phyloP scores from a whole-genome alignment of 2,113 vertebrate species.

The Manacus vitellinus region DNA sequence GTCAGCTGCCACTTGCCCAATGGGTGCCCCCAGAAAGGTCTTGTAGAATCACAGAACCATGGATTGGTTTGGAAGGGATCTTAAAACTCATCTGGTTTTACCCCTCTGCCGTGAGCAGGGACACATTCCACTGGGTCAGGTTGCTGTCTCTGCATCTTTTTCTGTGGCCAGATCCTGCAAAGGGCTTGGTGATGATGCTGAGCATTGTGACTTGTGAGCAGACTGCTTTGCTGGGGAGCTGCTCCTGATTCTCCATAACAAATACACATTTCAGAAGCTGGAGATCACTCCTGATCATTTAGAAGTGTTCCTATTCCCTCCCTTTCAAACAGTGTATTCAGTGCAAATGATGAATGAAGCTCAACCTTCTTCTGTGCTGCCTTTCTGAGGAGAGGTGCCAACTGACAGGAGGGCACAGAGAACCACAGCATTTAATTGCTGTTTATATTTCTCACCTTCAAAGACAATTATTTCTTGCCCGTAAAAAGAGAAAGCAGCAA shows the following conservation, averaged over 20 bases:
- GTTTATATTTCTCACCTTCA: slow-evolving; percentile 50
- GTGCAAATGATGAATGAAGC: not conserved
- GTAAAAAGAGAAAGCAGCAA: slow-evolving; percentile 51
- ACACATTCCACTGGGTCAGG: not conserved
- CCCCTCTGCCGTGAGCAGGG: not conserved
- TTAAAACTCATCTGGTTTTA: not conserved
- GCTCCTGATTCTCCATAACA: not conserved
- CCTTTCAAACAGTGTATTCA: not conserved
- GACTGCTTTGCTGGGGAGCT: not conserved
- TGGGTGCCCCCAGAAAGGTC: not conserved
- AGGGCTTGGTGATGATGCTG: not conserved
- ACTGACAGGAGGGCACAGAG: not conserved
- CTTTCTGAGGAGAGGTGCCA: not conserved
- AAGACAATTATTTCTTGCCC: slow-evolving; percentile 33
- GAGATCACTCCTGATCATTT: not conserved
- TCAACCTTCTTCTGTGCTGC: not conserved
- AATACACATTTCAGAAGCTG: not conserved
- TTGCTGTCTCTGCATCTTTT: not conserved
- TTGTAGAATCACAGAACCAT: not conserved
- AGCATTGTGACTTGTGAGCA: fast-evolving
- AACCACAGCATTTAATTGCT: slow-evolving; percentile 37
- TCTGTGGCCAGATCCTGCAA: not conserved
- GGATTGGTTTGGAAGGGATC: not conserved
- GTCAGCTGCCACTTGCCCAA: not conserved
- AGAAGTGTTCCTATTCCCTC: not conserved